Conservation (phyloP, 2,888 invertebrate species). For the Camponotus fellah region DNA sequence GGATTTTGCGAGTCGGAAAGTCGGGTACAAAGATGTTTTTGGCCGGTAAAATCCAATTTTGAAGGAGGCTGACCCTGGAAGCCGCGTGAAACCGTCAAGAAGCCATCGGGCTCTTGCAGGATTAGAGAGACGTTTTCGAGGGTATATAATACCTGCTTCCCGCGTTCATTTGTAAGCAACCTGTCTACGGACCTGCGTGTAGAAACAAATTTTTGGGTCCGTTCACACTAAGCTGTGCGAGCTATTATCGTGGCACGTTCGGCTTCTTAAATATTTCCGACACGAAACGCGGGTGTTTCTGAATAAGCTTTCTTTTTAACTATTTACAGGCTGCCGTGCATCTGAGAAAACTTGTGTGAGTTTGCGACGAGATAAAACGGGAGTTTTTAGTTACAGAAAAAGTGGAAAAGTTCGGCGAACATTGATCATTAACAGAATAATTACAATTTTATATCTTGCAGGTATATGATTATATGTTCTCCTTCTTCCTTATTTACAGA, state of each 20-base stretch:
- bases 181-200: constrained; percentile 62
- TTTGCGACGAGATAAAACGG: background rate
- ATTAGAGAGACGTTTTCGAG: constrained; percentile 74
- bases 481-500: background rate
- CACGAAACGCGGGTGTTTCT: constrained; percentile 6
- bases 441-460: background rate
- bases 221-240: constrained; percentile 76
- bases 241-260: constrained; percentile 82
- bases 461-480: background rate
- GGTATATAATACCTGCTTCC: constrained; percentile 60
- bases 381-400: background rate
- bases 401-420: background rate
- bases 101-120: constrained; percentile 74
- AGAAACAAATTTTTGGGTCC: constrained; percentile 64
- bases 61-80: constrained; percentile 37
- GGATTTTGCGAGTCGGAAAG: constrained; percentile 64
- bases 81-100: constrained; percentile 72
- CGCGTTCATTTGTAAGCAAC: constrained; percentile 73
- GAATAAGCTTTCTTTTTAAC: constrained; percentile 2
- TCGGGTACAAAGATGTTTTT: constrained; percentile 63
- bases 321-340: background rate
- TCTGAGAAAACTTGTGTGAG: background rate
- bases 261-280: constrained; percentile 32
- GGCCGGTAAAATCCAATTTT: constrained; percentile 65
- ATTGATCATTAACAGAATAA: background rate